Evolutionary conservation across 2,888 invertebrate species (phyloP), one percentile per base, ranked within the genome.

Genomic region (Brachycybe producta): DNA sequence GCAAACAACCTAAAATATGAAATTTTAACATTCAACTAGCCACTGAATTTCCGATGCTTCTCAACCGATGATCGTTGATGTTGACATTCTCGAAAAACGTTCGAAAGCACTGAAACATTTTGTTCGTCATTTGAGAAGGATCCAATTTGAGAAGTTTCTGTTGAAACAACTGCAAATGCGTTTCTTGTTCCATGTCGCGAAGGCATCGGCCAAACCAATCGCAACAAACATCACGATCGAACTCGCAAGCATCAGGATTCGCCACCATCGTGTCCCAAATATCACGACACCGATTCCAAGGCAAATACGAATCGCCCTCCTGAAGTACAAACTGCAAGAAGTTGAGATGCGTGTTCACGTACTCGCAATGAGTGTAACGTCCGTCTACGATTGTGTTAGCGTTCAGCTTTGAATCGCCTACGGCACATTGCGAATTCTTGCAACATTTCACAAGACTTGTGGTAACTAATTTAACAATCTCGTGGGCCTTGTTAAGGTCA

Each of bases 81-180:
- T 71, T 71, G 47, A 71, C 69, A 58, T 61, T 64, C 55, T 70
- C 68, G 62, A 71, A 70, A 57, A 66, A 72, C 28, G 63, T 64
- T 56, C 67, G 68, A 55, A 70, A 69, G 54, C 71, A 72, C 17
- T 54, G 53, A 41, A 62, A 57, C 62, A 68, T 69, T 55, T 64
- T 65, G 38, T 59, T 61, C 43, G 66, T 66, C 28, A 72, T 60
- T 40, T 62, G 63, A 5, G 61, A 55, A 2, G 70, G 65, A 51
- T 71, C 67, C 17, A 70, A 58, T 35, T 64, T 64, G 23, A 71
- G 60, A 4, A 72, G 59, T 54, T 70, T 68, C 55, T 71, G 67
- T 55, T 65, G 63, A 57, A 72, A 71, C 27, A 72, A 59, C 52
- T 67, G 64, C 26, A 60, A 60, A 55, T 68, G 68, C 1, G 69